Base-by-base conservation (phyloP, 2,888 invertebrate genomes). In the Tethea ocularis region DNA sequence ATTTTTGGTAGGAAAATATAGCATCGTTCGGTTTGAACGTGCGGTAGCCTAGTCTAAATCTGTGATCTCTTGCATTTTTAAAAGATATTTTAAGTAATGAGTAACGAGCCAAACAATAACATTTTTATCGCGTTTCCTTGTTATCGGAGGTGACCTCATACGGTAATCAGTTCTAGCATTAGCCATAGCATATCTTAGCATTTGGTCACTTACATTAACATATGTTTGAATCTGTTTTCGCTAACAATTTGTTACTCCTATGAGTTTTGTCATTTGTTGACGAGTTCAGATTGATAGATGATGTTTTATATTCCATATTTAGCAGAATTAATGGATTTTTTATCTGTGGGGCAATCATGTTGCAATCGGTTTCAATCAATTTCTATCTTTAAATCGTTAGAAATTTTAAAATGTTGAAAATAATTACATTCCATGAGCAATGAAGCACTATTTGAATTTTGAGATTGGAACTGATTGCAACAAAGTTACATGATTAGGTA, bases 51-150 rank as follows among this genome's bases (percentile, higher is more conserved):
- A 26, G 2, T 26, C 2, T 26, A 2, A 15, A 17, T 41, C 8
- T 17, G n/a, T 41, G 15, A 17, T 41, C 1, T 7, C 41, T 17
- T 36, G 36, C 36, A 36, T 15, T 38, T 38, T n/a, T 38, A 38
- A 38, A 38, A 38, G 38, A 38, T 38, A 38, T 38, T 20, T 8
- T 46, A 20, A 51, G 23, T 13, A 51, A 24, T 26, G 22, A 54
- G 33, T 54, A 33, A 54, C 20, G 17, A 15, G 58, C 67, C 58
- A 52, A 59, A 60, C 61, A 62, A 64, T 56, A 64, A 59, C 57
- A 68, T 59, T 69, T 72, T 76, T 82, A 80, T 84, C 82, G 71
- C 73, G 74, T 81, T 67, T 72, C 75, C 70, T 56, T 63, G 67
- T 81, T 83, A 83, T 83, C 82, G 66, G 52, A 66, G 66, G 59